Base-by-base conservation (phyloP, 2,797 vertebrate species). In the Clarias fuscus region DNA sequence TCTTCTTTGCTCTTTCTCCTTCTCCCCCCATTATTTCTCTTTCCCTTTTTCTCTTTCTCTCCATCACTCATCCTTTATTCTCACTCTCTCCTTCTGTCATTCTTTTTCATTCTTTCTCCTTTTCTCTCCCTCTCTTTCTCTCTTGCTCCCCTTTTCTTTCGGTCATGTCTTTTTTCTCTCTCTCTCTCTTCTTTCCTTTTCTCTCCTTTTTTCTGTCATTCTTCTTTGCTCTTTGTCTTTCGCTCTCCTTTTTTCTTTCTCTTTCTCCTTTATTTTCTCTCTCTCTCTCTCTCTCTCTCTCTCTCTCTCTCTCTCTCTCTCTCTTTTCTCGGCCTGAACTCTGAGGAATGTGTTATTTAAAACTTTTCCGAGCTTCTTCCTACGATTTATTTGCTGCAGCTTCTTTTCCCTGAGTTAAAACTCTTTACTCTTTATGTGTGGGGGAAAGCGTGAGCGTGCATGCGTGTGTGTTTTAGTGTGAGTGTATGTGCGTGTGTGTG, bases 301-400 rank as follows among this genome's bases (percentile, higher is more conserved):
- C 2, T 30, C 30, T 30, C 30, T 30, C 30, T 43, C 5, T 53
- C 40, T 22, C 11, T 75, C 71, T 11, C 0, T 43, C 33, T 71
- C 30, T 30, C 30, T 30, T 2, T 17, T 18, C 37, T 71, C 18
- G 43, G 64, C 83, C 81, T 86, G 81, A 64, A 53, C 30, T 64
- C 8, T 73, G 17, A 84, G 48, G 30, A 83, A 62, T 43, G 18
- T 20, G 37, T 22, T 37, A 58, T 33, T 68, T 71, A 13, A 24
- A n/a, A 58, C 22, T 56, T 27, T 67, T 20, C 37, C 5, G 18
- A 71, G 67, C 58, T 56, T 65, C 53, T 68, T 70, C 56, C 67
- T 30, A 22, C 72, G 15, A 18, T 86, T 86, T 73, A 48, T 87
- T 84, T 84, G 77, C 82, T 73, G 76, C 43, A 59, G 67, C 77